A percentile compares a stretch with the other conserved stretches of the same genome.
Conservation (phyloP, 2,113 vertebrate genomes). For the Aptenodytes patagonicus region DNA sequence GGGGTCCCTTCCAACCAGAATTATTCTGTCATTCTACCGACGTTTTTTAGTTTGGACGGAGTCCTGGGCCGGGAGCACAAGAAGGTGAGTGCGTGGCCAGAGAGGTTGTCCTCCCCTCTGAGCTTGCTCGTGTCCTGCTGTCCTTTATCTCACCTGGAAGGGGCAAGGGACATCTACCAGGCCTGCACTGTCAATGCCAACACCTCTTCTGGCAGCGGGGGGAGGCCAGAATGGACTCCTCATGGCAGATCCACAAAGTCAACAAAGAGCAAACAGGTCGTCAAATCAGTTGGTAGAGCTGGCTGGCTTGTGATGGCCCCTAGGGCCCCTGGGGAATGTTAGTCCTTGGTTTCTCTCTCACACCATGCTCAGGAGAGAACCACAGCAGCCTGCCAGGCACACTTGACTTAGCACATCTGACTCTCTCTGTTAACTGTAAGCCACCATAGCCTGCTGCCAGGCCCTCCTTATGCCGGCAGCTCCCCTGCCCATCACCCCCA, state of each 20-base stretch:
- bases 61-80: background rate
- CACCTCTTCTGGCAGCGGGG: background rate
- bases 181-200: background rate
- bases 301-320: background rate
- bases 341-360: background rate
- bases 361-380: background rate
- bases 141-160: background rate
- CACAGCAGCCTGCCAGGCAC: background rate
- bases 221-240: background rate
- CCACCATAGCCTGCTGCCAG: background rate
- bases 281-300: background rate
- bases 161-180: background rate
- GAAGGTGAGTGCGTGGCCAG: background rate
- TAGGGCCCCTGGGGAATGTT: no score
- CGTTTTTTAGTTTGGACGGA: background rate
- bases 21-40: background rate
- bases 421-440: background rate
- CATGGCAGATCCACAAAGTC: background rate
- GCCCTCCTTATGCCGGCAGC: background rate
- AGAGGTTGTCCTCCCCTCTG: background rate
- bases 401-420: background rate
- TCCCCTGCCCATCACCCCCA: background rate
- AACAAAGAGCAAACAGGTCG: background rate
- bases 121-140: background rate
- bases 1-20: background rate